Evolutionary conservation across 1,140 invertebrate genomes (phyloP), one percentile per base, ranked within the genome.

Genomic region (Macrosteles quadrilineatus): DNA sequence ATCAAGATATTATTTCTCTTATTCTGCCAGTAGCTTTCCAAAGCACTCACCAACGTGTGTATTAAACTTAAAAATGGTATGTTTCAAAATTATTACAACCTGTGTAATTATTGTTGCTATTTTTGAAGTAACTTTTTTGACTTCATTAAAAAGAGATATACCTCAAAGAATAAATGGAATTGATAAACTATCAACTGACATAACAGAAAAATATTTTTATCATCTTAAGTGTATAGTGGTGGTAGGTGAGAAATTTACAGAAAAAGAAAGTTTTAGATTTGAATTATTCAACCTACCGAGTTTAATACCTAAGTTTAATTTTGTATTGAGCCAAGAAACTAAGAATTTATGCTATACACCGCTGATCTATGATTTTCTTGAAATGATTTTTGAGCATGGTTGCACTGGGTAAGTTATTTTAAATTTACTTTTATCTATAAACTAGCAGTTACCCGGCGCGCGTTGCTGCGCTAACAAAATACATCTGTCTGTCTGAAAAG

Each of bases 351-450:
- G 47, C n/a, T 50, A 50, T 19, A 21, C 4, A n/a, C 47, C 47
- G 3, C 3, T 11, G 47, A 17, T 59, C 21, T 23, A 59, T 27
- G 27, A 23, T 27, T 11, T 23, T 27, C 21, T 59, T 14, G 55
- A 59, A 25, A 59, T 27, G 3, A 29, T 29, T 27, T 59, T 59
- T 59, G 55, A 59, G 25, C 27, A 25, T n/a, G 25, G 14, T 27
- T 59, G 55, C 55, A 59, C 55, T 4, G 55, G 55, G 55, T 59
- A 29, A 59, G 55, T 59, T 50, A 50, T 50, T 4, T 19, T 50
- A 19, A 23, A 19, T 19, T 50, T 3, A 9, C 17, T 29, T 21
- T 12, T 23, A 30, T n/a, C n/a, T n/a, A n/a, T n/a, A n/a, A n/a
- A n/a, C n/a, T n/a, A n/a, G n/a, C n/a, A n/a, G n/a, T n/a, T n/a